Base-by-base conservation (phyloP, 2,888 invertebrate species). In the Chrysolina haemoptera region DNA sequence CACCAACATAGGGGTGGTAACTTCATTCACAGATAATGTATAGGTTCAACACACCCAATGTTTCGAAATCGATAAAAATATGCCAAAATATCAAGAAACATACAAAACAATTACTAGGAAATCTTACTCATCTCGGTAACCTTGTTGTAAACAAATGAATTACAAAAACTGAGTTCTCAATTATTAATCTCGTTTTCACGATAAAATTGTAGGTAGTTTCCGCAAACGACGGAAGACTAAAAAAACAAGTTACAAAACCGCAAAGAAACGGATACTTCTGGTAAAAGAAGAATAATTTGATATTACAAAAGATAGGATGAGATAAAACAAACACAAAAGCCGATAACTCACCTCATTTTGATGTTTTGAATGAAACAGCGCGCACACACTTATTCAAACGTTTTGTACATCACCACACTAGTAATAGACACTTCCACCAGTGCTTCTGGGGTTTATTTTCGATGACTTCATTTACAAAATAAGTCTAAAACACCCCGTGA, bases 31-130 rank as follows among this genome's bases (percentile, higher is more conserved):
- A 78, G 80, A 79, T 78, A 79, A 76, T 74, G 79, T 78, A 79
- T 79, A 83, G 82, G 85, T 86, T 86, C 86, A 86, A 86, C 86
- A 86, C 87, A 87, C 87, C 86, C 86, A 85, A 82, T 83, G 79
- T 82, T 81, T 80, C 80, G 76, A 82, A 86, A 86, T 86, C 86
- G 84, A 86, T 87, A 86, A 85, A 85, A 85, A 85, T 77, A 77
- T 66, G 75, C 59, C 71, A 78, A 80, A 77, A 79, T 77, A 76
- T 62, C 64, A 68, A 68, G 53, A 79, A 76, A 76, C n/a, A 27
- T 27, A 50, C 70, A 35, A 14, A 68, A 70, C 55, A 63, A 68
- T 55, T 68, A 27, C 66, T 62, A 43, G 69, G n/a, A 70, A 75
- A 72, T 55, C 63, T 64, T 59, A 55, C 27, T 73, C 63, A 67